Evolutionary conservation across 2,888 invertebrate genomes (phyloP), one percentile per base, ranked within the genome.

Genomic region (Heliconius ismenius): DNA sequence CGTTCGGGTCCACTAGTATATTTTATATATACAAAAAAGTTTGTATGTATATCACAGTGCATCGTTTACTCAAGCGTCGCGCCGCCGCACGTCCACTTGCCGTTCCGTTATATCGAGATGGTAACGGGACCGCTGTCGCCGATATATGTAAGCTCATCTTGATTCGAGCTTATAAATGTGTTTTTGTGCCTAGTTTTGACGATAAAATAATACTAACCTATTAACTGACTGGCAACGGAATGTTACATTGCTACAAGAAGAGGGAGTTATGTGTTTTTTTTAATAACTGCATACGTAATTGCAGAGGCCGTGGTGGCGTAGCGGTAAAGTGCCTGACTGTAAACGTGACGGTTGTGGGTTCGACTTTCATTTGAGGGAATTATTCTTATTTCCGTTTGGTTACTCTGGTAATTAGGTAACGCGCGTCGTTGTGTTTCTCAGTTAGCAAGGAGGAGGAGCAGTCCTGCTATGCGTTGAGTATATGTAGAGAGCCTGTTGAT

Each of bases 71-170:
- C 72, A 73, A 70, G 62, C 74, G 79, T 76, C 62, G 64, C 49
- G 10, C 58, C 24, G 73, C 39, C 36, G 72, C 76, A 67, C 76
- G 74, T 69, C 79, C 77, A 78, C 72, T 77, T 74, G 80, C 70
- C 76, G 80, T 73, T 65, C 79, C 82, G 82, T 82, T 81, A 81
- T 74, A 32, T 65, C 73, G 75, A 79, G 77, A 76, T 76, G 76
- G 78, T 82, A 81, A 82, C 79, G 81, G 80, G 77, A 81, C 73
- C 65, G 69, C 28, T 76, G 76, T 74, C 74, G 74, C 75, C 58
- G 72, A 74, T 67, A 67, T 67, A 67, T 80, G 76, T 79, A 76
- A 54, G 76, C 62, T 78, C 73, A 75, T 74, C 75, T 75, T 63
- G 75, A 69, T 73, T 75, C 75, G 76, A 78, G 76, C 76, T 75